Base-by-base conservation (phyloP, 2,797 vertebrate species). In the Pseudochromis fuscus region DNA sequence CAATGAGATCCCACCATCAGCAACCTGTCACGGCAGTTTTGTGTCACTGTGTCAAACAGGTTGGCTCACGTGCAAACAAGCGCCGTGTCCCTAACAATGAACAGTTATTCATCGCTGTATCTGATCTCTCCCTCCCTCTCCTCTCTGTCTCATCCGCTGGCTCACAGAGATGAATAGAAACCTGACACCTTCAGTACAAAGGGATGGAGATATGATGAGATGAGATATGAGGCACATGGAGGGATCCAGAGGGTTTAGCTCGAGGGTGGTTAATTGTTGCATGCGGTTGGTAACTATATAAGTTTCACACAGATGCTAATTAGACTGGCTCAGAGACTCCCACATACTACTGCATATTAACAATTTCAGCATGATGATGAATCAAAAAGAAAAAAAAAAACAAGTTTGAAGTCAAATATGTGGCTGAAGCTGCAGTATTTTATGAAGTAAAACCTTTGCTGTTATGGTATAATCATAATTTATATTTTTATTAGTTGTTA, bases 131-230 rank as follows among this genome's bases (percentile, higher is more conserved):
- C 24, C 37, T 45, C 46, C 31, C 21, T 18, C 28, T 57, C 44
- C 18, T 28, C 35, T 28, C 35, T 30, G 31, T 73, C 57, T 85
- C 31, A 52, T 72, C 63, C 60, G 38, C 38, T 52, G 9, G 24
- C 58, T 78, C 51, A 13, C 21, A 58, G 27, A 3, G 18, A 56
- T 68, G 59, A 75, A 64, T 45, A 30, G 67, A 48, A 74, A 81
- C 61, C 27, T 60, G 76, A 89, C 75, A 70, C 77, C 42, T 35
- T 64, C 51, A 42, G 57, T 73, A 80, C 76, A 84, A 82, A 83
- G 56, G 45, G 37, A 18, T 15, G 18, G 42, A 58, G 65, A 72
- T 80, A 33, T 72, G 60, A 75, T 53, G 75, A 72, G 57, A 77
- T 49, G 76, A 85, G 72, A 77, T 79, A 62, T 27, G 62, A 82